These are phyloP conservation scores for Aethina tumida DNA, from an alignment of 1,140 invertebrate genomes.

Conservation along the genomic window DNA sequence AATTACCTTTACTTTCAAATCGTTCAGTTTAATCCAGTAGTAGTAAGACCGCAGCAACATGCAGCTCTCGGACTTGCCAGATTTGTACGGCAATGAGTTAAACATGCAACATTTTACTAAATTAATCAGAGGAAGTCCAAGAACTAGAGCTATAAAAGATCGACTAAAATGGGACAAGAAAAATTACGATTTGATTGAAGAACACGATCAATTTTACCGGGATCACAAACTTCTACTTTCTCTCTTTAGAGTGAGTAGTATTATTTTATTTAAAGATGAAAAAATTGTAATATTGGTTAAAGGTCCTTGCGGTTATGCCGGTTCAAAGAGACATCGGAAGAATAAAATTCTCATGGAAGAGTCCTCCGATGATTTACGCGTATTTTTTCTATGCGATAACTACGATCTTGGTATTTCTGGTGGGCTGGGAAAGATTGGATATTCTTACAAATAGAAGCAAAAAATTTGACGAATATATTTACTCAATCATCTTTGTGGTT, in stretches of 20 bases:
- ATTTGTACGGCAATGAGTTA: slow-evolving; percentile 15
- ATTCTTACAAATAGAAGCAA: slow-evolving; percentile 42
- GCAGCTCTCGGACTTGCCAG: slow-evolving; percentile 9
- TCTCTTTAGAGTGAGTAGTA: slow-evolving; percentile 39
- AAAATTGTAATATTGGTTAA: slow-evolving; percentile 7
- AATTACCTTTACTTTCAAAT: too few species aligned
- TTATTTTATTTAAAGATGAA: slow-evolving; percentile 1
- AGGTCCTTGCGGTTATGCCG: slow-evolving; percentile 48
- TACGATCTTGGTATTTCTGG: slow-evolving; percentile 42
- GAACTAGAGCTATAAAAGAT: slow-evolving; percentile 28
- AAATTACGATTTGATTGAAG: slow-evolving; percentile 43
- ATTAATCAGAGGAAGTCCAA: slow-evolving; percentile 31
- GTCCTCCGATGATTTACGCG: slow-evolving; percentile 45
- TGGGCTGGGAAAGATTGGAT: slow-evolving; percentile 45
- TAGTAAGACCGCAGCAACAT: too few species aligned
- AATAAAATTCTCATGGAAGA: slow-evolving; percentile 48
- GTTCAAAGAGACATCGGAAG: slow-evolving; percentile 39
- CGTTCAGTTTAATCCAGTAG: too few species aligned
- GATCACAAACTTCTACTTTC: slow-evolving; percentile 50
- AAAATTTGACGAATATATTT: slow-evolving; percentile 53
- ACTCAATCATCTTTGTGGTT: slow-evolving; percentile 49
- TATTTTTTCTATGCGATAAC: slow-evolving; percentile 45
- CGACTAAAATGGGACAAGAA: slow-evolving; percentile 39
- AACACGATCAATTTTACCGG: slow-evolving; percentile 50
- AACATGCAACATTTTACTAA: slow-evolving; percentile 12